Evolutionary conservation across 2,888 invertebrate genomes (phyloP).

Genomic region (Pristionchus maxplancki): DNA sequence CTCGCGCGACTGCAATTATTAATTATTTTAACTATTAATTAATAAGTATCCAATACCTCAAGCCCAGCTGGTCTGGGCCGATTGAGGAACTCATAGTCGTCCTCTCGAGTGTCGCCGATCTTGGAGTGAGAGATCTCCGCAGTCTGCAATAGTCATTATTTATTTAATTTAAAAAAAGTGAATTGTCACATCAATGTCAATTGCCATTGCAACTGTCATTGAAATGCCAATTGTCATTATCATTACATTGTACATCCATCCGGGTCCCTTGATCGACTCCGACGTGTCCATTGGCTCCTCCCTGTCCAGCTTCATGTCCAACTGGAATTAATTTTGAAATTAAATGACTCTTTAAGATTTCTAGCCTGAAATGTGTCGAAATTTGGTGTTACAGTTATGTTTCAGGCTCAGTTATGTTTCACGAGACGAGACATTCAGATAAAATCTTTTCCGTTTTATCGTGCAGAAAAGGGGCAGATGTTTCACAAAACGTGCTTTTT

Average conservation of each 20-base stretch:
- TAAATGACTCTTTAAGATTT: too few relatives aligned
- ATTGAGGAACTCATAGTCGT: slow-evolving; percentile 30
- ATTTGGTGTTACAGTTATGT: too few relatives aligned
- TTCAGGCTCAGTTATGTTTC: too few relatives aligned
- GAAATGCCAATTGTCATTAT: background rate
- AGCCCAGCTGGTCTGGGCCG: slow-evolving; percentile 12
- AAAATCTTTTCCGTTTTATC: too few relatives aligned
- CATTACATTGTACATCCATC: background rate
- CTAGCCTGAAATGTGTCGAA: too few relatives aligned
- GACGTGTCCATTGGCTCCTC: background rate
- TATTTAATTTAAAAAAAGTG: background rate
- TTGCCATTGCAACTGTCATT: too few relatives aligned
- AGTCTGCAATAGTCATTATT: background rate
- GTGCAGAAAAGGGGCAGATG: too few relatives aligned
- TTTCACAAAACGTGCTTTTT: too few relatives aligned
- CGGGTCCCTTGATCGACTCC: background rate
- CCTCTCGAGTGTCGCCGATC: background rate
- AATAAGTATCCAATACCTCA: background rate
- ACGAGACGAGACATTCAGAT: too few relatives aligned
- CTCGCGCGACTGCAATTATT: slow-evolving; percentile 36
- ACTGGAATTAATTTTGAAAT: background rate
- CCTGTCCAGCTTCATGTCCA: background rate
- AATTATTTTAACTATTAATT: background rate
- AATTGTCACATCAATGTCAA: background rate
- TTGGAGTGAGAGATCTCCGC: background rate